Evolutionary conservation across 2,888 invertebrate species (phyloP).

Genomic region (Lysandra coridon): DNA sequence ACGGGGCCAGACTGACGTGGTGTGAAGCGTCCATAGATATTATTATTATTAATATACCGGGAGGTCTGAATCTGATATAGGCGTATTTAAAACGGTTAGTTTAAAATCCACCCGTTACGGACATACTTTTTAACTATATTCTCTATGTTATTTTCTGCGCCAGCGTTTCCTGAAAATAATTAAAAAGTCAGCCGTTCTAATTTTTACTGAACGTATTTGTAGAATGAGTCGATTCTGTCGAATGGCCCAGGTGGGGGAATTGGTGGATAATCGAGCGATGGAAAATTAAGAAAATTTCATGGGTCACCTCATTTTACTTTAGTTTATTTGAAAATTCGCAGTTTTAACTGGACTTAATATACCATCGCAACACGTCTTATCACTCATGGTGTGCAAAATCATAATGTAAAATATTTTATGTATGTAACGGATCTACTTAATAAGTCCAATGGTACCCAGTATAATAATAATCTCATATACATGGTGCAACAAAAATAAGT

Average conservation of each 20-base stretch:
- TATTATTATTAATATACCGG: too few relatives aligned
- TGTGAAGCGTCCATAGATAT: too few relatives aligned
- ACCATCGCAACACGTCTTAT: too few relatives aligned
- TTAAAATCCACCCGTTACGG: not conserved
- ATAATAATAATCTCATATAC: too few relatives aligned
- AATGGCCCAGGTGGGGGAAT: not conserved
- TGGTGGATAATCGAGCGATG: not conserved
- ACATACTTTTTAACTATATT: not conserved
- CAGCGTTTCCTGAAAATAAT: slow-evolving; percentile 4
- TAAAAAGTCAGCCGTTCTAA: not conserved
- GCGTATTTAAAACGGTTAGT: too few relatives aligned
- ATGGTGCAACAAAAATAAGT: too few relatives aligned
- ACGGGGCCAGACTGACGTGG: too few relatives aligned
- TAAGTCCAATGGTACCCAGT: too few relatives aligned
- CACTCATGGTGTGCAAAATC: too few relatives aligned
- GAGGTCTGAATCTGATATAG: too few relatives aligned
- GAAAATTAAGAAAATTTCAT: not conserved
- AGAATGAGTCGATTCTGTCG: not conserved
- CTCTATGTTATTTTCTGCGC: not conserved
- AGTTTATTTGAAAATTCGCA: not conserved
- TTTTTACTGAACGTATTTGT: not conserved
- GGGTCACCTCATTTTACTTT: not conserved
- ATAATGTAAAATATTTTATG: too few relatives aligned
- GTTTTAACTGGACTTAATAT: not conserved
- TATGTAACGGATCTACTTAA: too few relatives aligned